phyloP scores from a whole-genome alignment of 2,797 vertebrate genomes.

The Cottoperca gobio region DNA sequence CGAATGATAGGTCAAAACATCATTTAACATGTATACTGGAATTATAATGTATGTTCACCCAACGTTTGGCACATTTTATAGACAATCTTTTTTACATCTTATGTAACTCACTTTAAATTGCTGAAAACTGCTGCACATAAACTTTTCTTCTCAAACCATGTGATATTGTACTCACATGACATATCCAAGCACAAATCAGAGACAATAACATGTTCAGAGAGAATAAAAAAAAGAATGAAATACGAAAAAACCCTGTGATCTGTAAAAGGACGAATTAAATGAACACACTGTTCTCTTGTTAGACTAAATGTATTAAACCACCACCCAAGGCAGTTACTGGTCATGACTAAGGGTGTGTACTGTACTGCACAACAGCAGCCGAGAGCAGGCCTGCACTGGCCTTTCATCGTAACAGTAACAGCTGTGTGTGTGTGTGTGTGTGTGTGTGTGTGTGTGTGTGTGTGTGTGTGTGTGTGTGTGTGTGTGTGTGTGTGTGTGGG shows the following conservation, averaged over 20 bases:
- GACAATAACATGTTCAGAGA: not conserved
- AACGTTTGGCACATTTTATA: not conserved
- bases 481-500: slow-evolving; percentile 26
- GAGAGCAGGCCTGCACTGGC: slow-evolving; percentile 63
- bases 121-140: not conserved
- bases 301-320: not conserved
- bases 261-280: not conserved
- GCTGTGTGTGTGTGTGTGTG: slow-evolving; percentile 38
- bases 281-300: slow-evolving; percentile 15
- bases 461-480: slow-evolving; percentile 10
- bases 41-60: not conserved
- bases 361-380: slow-evolving; percentile 21
- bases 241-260: not conserved
- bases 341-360: slow-evolving; percentile 29
- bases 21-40: not conserved
- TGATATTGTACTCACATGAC: not conserved
- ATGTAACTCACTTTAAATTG: not conserved
- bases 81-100: not conserved
- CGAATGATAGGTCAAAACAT: not conserved
- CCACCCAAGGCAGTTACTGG: slow-evolving; percentile 18
- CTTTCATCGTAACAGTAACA: slow-evolving; percentile 25
- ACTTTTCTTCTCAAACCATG: not conserved
- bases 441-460: slow-evolving; percentile 25
- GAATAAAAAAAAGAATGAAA: not conserved
- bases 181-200: not conserved